Percentiles rank a stretch among this genome's conserved stretches.
These are phyloP conservation scores for Dione vanillae DNA, from an alignment of 2,888 invertebrate genomes.

Conservation along the genomic window DNA sequence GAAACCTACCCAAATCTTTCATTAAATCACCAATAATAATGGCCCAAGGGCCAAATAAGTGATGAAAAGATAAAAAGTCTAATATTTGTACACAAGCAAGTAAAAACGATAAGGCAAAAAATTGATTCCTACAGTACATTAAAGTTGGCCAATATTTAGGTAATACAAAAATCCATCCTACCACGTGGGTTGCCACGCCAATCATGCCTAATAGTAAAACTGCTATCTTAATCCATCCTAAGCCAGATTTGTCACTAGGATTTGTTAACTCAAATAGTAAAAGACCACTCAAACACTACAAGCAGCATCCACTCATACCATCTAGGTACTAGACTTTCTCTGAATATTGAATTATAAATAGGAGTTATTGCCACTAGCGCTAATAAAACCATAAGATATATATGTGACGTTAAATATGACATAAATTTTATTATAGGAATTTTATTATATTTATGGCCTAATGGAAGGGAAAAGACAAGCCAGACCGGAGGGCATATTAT, in stretches of 20 bases:
- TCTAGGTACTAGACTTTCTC: constrained; percentile 92
- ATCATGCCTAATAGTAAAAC: constrained; percentile 94
- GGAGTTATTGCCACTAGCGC: constrained; percentile 95
- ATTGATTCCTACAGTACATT: constrained; percentile 97
- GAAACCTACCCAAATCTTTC: constrained; percentile 97
- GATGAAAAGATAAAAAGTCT: constrained; percentile 99
- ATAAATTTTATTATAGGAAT: constrained; percentile 99
- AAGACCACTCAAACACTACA: constrained; percentile 96
- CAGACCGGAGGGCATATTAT: constrained; percentile 98
- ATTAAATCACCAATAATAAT: constrained; percentile 98
- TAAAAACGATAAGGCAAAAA: constrained; percentile 97
- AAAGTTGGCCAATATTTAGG: constrained; percentile 91
- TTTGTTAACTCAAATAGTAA: constrained; percentile 98
- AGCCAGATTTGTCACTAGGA: constrained; percentile 98
- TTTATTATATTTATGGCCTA: constrained; percentile 98
- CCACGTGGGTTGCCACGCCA: constrained; percentile 94
- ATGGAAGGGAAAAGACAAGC: constrained; percentile 96
- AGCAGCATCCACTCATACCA: constrained; percentile 98
- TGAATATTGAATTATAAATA: constrained; percentile 90
- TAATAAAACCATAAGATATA: constrained; percentile 97
- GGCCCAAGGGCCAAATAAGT: constrained; percentile 99
- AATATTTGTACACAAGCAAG: constrained; percentile 98
- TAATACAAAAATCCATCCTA: constrained; percentile 89
- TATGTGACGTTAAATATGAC: constrained; percentile 99
- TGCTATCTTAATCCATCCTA: constrained; percentile 96